Percentiles rank a stretch among this genome's conserved stretches.
These are phyloP conservation scores for Hesperophylax magnus DNA, from an alignment of 1,140 invertebrate species.

Conservation along the genomic window DNA sequence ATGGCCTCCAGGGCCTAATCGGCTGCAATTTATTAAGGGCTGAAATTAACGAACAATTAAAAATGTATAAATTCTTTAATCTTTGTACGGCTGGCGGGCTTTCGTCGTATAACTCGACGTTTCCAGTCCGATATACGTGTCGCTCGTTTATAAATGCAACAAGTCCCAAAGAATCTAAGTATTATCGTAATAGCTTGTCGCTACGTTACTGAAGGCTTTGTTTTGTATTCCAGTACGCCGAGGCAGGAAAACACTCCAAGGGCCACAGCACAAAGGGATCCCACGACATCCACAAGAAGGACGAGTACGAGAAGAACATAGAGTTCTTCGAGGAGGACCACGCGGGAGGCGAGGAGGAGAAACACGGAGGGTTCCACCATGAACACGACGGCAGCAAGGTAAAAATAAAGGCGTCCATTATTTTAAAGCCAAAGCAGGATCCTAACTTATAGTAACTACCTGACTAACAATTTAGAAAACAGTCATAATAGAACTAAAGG, in stretches of 20 bases:
- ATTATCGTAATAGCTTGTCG: too few species aligned
- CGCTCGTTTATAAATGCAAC: too few species aligned
- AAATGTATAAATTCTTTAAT: too few species aligned
- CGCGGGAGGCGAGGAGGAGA: conserved; percentile 76
- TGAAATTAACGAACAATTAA: too few species aligned
- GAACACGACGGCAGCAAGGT: conserved; percentile 72
- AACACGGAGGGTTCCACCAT: conserved; percentile 74
- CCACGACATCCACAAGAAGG: conserved; percentile 81
- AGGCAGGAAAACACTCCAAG: conserved; percentile 78
- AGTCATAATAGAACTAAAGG: neutral
- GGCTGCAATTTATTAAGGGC: too few species aligned
- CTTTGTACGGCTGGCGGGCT: too few species aligned
- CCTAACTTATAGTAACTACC: neutral
- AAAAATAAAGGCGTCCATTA: neutral
- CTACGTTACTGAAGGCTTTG: neutral
- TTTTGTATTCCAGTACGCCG: conserved; percentile 67
- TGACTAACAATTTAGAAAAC: neutral
- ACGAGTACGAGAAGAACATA: conserved; percentile 81
- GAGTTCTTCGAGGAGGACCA: conserved; percentile 82
- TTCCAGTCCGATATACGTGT: too few species aligned
- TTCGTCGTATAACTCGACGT: too few species aligned
- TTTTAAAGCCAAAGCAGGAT: neutral
- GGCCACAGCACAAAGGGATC: conserved; percentile 81
- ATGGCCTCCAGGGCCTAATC: too few species aligned
- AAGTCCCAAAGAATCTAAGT: too few species aligned